Evolutionary conservation across 2,797 vertebrate species (phyloP), one percentile per base, ranked within the genome.

Genomic region (Nyctalus aviator): DNA sequence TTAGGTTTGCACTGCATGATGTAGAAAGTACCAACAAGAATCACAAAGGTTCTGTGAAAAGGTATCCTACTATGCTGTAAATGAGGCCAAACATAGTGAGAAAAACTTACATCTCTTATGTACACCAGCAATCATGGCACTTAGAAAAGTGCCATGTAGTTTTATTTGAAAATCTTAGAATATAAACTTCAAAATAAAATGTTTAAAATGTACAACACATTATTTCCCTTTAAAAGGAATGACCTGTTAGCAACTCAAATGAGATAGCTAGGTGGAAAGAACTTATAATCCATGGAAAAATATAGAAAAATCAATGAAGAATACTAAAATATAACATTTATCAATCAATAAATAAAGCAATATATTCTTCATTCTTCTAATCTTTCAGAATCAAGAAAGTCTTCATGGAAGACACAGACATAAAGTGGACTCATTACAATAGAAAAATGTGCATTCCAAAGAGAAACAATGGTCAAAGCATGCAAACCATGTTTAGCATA

Each of bases 11-110:
- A 27, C 96, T 44, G 81, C 86, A 84, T 87, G 94, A 82, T n/a
- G 78, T 44, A 17, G 55, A 84, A 96, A 96, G 50, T 84, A 57
- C 76, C 68, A 89, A 83, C 72, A 92, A 91, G 90, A 94, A 95
- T 95, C 96, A 81, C 77, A 96, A 96, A 93, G 86, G 86, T 92
- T 96, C 94, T n/a, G 30, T 84, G 71, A 87, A 97, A 96, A 95
- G 57, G 23, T 81, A 87, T 79, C 95, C 96, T 82, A 96, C 95
- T 96, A 89, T 86, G 92, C 91, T 96, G 68, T 94, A 44, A 97
- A 96, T 88, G 84, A 95, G 83, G 86, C 53, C 69, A 96, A 95
- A 93, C 84, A 95, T 81, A 95, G 89, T n/a, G 57, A 96, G 88
- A 71, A 30, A 94, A 95, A 95, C 87, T 82, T 78, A 93, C 89